Conservation (phyloP, 1,140 invertebrate genomes). For the Mylabris phalerata region DNA sequence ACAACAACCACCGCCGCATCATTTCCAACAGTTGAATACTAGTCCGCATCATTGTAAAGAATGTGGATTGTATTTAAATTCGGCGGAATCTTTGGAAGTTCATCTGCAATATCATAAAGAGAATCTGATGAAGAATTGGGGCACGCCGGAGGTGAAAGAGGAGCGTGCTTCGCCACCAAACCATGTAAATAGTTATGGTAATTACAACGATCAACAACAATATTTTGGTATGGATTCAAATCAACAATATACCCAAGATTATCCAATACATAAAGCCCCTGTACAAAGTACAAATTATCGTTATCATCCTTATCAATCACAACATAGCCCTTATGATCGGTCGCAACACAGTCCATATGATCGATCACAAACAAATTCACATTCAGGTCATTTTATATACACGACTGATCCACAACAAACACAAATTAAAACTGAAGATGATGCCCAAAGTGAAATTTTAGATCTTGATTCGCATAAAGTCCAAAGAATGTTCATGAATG, state of each 20-base stretch:
- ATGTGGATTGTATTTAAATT: slow-evolving; percentile 66
- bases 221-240: slow-evolving; percentile 15
- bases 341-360: slow-evolving; percentile 52
- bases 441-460: slow-evolving; percentile 70
- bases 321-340: slow-evolving; percentile 37
- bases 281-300: slow-evolving; percentile 30
- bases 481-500: slow-evolving; percentile 46
- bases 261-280: slow-evolving; percentile 39
- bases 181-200: slow-evolving; percentile 13
- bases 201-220: slow-evolving; percentile 16
- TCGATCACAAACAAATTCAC: slow-evolving; percentile 53
- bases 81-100: slow-evolving; percentile 65
- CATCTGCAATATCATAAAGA: slow-evolving; percentile 74
- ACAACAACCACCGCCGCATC: slow-evolving; percentile 33
- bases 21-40: slow-evolving; percentile 41
- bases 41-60: slow-evolving; percentile 61
- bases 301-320: slow-evolving; percentile 36
- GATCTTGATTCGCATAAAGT: slow-evolving; percentile 85
- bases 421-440: slow-evolving; percentile 49
- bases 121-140: slow-evolving; percentile 67
- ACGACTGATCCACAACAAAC: slow-evolving; percentile 41
- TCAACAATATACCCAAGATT: slow-evolving; percentile 46
- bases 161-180: slow-evolving; percentile 2
- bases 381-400: slow-evolving; percentile 50
- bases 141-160: slow-evolving; percentile 42